Evolutionary conservation across 2,888 invertebrate genomes (phyloP).

Genomic region (Homarus gammarus): DNA sequence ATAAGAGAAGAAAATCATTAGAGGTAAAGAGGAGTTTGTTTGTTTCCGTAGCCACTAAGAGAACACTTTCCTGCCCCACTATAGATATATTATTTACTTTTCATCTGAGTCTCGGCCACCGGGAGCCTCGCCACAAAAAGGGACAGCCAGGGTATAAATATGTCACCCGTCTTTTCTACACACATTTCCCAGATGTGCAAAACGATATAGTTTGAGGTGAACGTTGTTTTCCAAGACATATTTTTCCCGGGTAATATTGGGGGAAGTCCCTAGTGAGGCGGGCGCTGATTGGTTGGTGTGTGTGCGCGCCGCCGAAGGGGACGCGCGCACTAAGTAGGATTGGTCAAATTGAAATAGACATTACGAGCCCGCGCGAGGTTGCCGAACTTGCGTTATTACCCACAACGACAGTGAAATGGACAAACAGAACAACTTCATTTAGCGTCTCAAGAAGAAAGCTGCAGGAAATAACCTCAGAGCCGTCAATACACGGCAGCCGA

Average conservation of each 20-base stretch:
- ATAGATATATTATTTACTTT: conserved; percentile 20
- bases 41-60: neutral
- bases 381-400: conserved; percentile 47
- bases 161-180: conserved; percentile 36
- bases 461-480: neutral
- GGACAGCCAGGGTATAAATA: conserved; percentile 36
- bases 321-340: conserved; percentile 65
- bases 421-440: neutral
- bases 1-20: no score
- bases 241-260: conserved; percentile 54
- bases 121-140: neutral
- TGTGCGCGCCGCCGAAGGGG: conserved; percentile 55
- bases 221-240: conserved; percentile 62
- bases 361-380: conserved; percentile 53
- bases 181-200: conserved; percentile 65
- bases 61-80: neutral
- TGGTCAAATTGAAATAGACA: conserved; percentile 71
- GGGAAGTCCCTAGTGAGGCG: conserved; percentile 39
- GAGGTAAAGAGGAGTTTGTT: neutral
- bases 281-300: conserved; percentile 62
- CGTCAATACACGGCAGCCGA: neutral
- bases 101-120: neutral
- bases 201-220: conserved; percentile 64
- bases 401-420: no score
- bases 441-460: neutral